Evolutionary conservation across 1,140 invertebrate species (phyloP), one percentile per base, ranked within the genome.

Genomic region (Dendroctonus ponderosae): DNA sequence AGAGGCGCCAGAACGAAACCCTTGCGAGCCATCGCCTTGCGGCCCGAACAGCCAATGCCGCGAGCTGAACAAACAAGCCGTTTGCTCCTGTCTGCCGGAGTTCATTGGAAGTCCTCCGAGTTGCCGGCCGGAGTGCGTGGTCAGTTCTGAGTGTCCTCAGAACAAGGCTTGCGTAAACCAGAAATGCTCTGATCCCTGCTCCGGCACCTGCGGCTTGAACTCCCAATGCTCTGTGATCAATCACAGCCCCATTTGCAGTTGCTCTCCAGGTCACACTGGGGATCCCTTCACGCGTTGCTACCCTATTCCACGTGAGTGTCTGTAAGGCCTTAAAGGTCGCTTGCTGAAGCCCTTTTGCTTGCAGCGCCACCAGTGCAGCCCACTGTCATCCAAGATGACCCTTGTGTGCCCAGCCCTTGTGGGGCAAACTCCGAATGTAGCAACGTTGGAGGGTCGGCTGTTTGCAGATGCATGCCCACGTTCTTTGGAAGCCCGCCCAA

Each of bases 41-140:
- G 87, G 87, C n/a, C 84, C 85, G n/a, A 86, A 86, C 72, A 85
- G 85, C 66, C 82, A 84, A 74, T 89, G 87, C 74, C 80, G 80
- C 69, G 77, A 79, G 39, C 67, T 79, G 2, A 82, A 82, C 62
- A 75, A 75, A 61, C 80, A 83, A 73, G 84, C 84, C 9, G 66
- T 79, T 51, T 89, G 87, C 71, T 80, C 81, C 42, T 90, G 88
- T 71, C 63, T 86, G 56, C 77, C 78, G 38, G 86, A 85, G 60
- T 90, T 88, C 77, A 80, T 84, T 42, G 86, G 87, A 40, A 84
- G 89, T 79, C 86, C 87, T 6, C 79, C 80, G 49, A 84, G 82
- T 42, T 93, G 92, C 77, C 81, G 90, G 65, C 91, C 91, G 12
- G 91, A 93, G 77, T 94, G 92, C 77, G 86, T 90, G 0, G 84